These are phyloP conservation scores for Chaetophractus vellerosus DNA, from an alignment of 2,797 vertebrate genomes.

Conservation along the genomic window DNA sequence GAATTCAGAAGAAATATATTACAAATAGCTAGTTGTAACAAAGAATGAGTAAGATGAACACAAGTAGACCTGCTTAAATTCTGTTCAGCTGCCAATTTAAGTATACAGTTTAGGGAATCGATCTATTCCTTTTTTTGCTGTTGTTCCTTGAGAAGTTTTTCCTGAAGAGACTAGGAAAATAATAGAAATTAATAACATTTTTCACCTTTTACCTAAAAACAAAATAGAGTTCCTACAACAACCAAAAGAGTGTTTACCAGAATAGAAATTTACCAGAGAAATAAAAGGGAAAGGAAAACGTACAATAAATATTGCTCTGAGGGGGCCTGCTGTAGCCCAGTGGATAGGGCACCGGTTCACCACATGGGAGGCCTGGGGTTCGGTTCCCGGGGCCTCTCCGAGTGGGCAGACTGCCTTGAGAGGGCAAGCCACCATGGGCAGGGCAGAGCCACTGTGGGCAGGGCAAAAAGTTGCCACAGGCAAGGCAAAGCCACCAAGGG, in stretches of 20 bases:
- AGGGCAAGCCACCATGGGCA: too few species aligned
- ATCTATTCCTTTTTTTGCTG: not conserved
- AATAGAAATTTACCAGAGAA: not conserved
- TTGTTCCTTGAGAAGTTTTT: not conserved
- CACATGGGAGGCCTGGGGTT: too few species aligned
- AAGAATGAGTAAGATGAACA: not conserved
- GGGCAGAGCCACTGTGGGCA: too few species aligned
- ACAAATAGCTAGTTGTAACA: not conserved
- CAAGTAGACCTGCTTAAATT: not conserved
- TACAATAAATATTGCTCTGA: not conserved
- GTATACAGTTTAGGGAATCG: not conserved
- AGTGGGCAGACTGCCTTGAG: too few species aligned
- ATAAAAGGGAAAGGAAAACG: conserved; percentile 4
- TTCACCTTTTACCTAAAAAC: conserved; percentile 3
- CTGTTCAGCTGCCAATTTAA: not conserved
- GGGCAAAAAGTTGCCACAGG: too few species aligned
- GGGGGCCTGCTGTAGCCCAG: too few species aligned
- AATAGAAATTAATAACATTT: not conserved
- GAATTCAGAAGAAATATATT: conserved; percentile 3
- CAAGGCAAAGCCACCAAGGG: too few species aligned
- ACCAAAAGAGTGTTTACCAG: not conserved
- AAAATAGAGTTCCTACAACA: not conserved
- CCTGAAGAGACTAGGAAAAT: not conserved
- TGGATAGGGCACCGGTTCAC: too few species aligned
- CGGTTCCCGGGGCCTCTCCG: too few species aligned